phyloP scores from a whole-genome alignment of 2,888 invertebrate genomes.

The Microchrysa polita region DNA sequence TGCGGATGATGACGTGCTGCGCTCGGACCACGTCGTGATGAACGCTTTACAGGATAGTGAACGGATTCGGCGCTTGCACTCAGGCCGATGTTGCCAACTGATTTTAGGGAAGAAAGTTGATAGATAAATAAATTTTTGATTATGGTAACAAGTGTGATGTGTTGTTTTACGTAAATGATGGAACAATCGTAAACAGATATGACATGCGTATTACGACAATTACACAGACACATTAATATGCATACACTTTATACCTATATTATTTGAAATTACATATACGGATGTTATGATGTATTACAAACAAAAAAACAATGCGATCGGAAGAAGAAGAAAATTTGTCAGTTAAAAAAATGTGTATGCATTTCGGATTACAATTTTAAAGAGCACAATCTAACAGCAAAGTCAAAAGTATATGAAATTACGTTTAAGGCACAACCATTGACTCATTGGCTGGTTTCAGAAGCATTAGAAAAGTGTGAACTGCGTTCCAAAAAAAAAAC shows the following conservation, averaged over 20 bases:
- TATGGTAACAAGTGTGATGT: not conserved
- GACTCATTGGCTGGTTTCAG: too few relatives aligned
- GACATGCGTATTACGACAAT: conserved; percentile 33
- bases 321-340: too few relatives aligned
- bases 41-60: conserved; percentile 69
- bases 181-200: not conserved
- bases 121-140: not conserved
- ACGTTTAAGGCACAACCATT: too few relatives aligned
- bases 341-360: too few relatives aligned
- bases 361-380: too few relatives aligned
- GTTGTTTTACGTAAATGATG: not conserved
- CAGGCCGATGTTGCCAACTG: conserved; percentile 70
- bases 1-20: conserved; percentile 65
- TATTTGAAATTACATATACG: not conserved
- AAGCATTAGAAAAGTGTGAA: too few relatives aligned
- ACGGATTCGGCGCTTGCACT: conserved; percentile 73
- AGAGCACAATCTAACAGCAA: too few relatives aligned
- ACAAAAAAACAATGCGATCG: not conserved
- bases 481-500: too few relatives aligned
- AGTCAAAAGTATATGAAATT: too few relatives aligned
- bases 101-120: conserved; percentile 47
- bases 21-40: conserved; percentile 66
- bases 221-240: conserved; percentile 10
- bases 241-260: too few relatives aligned
- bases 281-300: conserved; percentile 1